Percentiles rank a stretch among this genome's conserved stretches.
phyloP scores from a whole-genome alignment of 2,797 vertebrate genomes.

The Cossypha dichroa region DNA sequence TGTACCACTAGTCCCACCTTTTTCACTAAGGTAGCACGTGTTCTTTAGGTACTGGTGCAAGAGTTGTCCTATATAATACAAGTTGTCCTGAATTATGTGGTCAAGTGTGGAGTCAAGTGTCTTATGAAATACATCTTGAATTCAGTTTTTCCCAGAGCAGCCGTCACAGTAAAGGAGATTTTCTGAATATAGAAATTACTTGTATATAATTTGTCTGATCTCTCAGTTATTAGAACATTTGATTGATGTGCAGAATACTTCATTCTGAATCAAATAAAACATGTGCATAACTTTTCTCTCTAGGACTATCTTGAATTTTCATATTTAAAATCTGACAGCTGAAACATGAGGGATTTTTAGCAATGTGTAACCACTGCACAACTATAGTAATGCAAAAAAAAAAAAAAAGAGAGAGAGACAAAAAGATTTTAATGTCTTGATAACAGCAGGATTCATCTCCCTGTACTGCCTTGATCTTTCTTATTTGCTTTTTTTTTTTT shows the following conservation, averaged over 20 bases:
- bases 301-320: slow-evolving; percentile 8
- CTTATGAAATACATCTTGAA: neutral
- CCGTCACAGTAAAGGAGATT: neutral
- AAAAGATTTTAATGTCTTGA: neutral
- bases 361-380: neutral
- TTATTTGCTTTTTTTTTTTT: neutral
- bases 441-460: neutral
- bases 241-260: slow-evolving; percentile 20
- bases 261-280: slow-evolving; percentile 5
- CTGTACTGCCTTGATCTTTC: neutral
- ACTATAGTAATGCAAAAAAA: neutral
- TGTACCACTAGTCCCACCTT: neutral
- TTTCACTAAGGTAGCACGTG: neutral
- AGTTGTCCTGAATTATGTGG: neutral
- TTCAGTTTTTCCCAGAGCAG: neutral
- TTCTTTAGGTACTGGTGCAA: neutral
- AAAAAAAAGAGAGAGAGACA: no score
- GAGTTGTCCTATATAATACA: neutral
- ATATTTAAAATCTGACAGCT: slow-evolving; percentile 32
- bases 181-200: neutral
- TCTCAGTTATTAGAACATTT: slow-evolving; percentile 16
- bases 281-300: slow-evolving; percentile 12
- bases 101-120: neutral
- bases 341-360: slow-evolving; percentile 4
- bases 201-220: neutral